Evolutionary conservation across 2,888 invertebrate genomes (phyloP), one percentile per base, ranked within the genome.

Genomic region (Heliconius hortense): DNA sequence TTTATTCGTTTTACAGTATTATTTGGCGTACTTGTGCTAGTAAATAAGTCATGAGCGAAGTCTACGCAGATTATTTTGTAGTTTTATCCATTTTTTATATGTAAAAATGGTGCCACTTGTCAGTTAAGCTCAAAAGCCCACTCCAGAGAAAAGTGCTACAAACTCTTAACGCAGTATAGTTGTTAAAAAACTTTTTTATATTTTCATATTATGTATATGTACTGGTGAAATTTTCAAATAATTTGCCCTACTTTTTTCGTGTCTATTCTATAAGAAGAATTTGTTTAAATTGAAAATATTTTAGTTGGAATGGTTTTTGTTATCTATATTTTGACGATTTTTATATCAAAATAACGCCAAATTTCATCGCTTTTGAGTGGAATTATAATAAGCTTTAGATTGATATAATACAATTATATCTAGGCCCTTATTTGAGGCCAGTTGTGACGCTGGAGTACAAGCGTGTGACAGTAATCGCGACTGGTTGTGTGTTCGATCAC

Each of bases 91-190:
- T 24, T 71, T 71, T 35, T 35, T 71, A 39, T 71, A 39, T 71
- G 35, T 39, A 71, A 35, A 71, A 71, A 60, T 59, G 24, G 70
- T 71, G 70, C 60, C 70, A 59, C 70, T 71, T 71, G 70, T 71
- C 60, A 60, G 70, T 60, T 71, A 39, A 71, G 70, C 59, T 60
- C 70, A 39, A 24, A 59, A 60, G 70, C 70, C 39, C 59, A 71
- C 60, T 71, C 18, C 59, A 35, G 10, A 59, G 39, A 35, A 26
- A 60, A 71, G 70, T 60, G 39, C 70, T 71, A 71, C 70, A 35
- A 71, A 60, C 70, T 71, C 70, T 70, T 70, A 70, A 39, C 59
- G 39, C 39, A 71, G 59, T 60, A 71, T 60, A 71, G 59, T 60
- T 59, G 59, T 59, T 60, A 39, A 26, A 60, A 70, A 71, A 71